Conservation (phyloP, 1,140 invertebrate genomes). For the Chionoecetes opilio region DNA sequence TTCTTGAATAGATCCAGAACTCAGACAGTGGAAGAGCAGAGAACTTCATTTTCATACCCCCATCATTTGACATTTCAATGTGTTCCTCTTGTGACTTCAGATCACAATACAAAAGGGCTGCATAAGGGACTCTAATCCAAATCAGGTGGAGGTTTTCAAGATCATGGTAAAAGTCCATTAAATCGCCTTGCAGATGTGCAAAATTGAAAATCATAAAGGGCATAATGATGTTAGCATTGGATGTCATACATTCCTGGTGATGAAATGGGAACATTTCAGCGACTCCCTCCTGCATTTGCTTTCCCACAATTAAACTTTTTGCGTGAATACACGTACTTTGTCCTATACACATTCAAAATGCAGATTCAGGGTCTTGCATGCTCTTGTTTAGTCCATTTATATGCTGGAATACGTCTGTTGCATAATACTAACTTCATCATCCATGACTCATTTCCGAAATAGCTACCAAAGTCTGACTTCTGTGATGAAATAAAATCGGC, state of each 20-base stretch:
- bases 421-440: slow-evolving; percentile 45
- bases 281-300: slow-evolving; percentile 18
- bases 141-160: not conserved
- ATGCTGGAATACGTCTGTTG: slow-evolving; percentile 39
- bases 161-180: not conserved
- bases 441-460: slow-evolving; percentile 39
- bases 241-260: slow-evolving; percentile 35
- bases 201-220: not conserved
- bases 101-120: too few relatives aligned
- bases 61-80: slow-evolving; percentile 41
- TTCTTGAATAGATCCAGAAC: slow-evolving; percentile 49
- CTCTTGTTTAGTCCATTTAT: slow-evolving; percentile 21
- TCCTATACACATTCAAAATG: slow-evolving; percentile 59
- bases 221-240: too few relatives aligned
- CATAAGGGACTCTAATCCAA: slow-evolving; percentile 51
- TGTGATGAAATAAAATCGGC: slow-evolving; percentile 33
- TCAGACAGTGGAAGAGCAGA: not conserved
- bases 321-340: slow-evolving; percentile 61
- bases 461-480: slow-evolving; percentile 37
- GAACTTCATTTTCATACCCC: not conserved
- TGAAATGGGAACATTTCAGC: slow-evolving; percentile 46
- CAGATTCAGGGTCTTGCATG: slow-evolving; percentile 46
- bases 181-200: slow-evolving; percentile 22
- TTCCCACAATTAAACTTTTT: slow-evolving; percentile 43
- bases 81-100: not conserved